Evolutionary conservation across 2,888 invertebrate species (phyloP).

Genomic region (Caenorhabditis plicata): DNA sequence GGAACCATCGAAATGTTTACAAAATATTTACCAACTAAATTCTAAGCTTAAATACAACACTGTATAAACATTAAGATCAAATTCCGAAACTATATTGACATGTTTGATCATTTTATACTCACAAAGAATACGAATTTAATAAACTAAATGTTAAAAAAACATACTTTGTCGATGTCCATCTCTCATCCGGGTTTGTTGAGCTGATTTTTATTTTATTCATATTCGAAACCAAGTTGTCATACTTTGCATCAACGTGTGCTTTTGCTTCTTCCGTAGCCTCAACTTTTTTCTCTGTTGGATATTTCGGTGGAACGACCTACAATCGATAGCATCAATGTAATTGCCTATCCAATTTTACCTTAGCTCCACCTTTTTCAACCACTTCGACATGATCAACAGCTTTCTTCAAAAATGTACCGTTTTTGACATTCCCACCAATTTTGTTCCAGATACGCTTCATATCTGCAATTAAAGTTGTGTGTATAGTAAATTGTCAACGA

Average conservation of each 20-base stretch:
- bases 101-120: too few species aligned
- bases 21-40: too few species aligned
- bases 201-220: constrained; percentile 55
- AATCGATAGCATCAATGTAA: neutral
- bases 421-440: constrained; percentile 38
- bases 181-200: constrained; percentile 53
- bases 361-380: constrained; percentile 36
- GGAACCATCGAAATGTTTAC: too few species aligned
- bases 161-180: constrained; percentile 47
- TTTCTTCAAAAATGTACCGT: constrained; percentile 45
- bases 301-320: constrained; percentile 49
- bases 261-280: constrained; percentile 44
- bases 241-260: constrained; percentile 40
- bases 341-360: constrained; percentile 10
- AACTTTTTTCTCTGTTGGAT: constrained; percentile 47
- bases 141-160: neutral
- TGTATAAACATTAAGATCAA: too few species aligned
- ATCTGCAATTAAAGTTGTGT: too few species aligned
- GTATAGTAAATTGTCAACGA: too few species aligned
- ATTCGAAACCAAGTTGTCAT: constrained; percentile 51
- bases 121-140: neutral
- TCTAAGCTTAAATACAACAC: too few species aligned
- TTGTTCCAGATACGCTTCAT: constrained; percentile 52
- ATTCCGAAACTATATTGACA: too few species aligned
- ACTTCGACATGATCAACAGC: constrained; percentile 41